These are phyloP conservation scores for Dasysyrphus tricinctus DNA, from an alignment of 2,888 invertebrate species.

Conservation along the genomic window DNA sequence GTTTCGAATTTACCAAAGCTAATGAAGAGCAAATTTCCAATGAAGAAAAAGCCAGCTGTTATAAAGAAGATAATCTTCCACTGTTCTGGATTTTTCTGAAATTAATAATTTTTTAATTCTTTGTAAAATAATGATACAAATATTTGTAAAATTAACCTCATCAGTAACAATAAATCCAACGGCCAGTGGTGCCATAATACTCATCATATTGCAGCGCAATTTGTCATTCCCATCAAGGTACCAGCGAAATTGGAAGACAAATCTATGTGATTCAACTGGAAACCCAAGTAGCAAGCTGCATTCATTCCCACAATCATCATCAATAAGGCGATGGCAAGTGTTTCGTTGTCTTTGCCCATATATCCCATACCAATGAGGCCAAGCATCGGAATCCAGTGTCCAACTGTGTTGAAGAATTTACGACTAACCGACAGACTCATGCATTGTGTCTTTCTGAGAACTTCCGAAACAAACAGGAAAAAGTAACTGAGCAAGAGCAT, in stretches of 20 bases:
- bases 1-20: slow-evolving; percentile 86
- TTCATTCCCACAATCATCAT: slow-evolving; percentile 90
- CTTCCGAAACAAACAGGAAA: slow-evolving; percentile 83
- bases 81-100: slow-evolving; percentile 85
- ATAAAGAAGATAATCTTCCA: slow-evolving; percentile 89
- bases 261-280: slow-evolving; percentile 93
- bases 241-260: slow-evolving; percentile 93
- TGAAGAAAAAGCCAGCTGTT: slow-evolving; percentile 87
- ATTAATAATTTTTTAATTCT: slow-evolving; percentile 70
- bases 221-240: slow-evolving; percentile 88
- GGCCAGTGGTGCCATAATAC: slow-evolving; percentile 90
- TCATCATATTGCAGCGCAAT: slow-evolving; percentile 87
- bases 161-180: slow-evolving; percentile 89
- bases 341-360: slow-evolving; percentile 80
- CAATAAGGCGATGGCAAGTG: slow-evolving; percentile 86
- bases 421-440: slow-evolving; percentile 80
- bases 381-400: slow-evolving; percentile 84
- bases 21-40: slow-evolving; percentile 87
- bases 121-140: slow-evolving; percentile 83
- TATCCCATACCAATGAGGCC: slow-evolving; percentile 85
- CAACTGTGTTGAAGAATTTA: slow-evolving; percentile 79
- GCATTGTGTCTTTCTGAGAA: slow-evolving; percentile 81
- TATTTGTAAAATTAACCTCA: slow-evolving; percentile 87
- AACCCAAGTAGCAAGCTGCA: slow-evolving; percentile 90
- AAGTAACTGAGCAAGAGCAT: slow-evolving; percentile 84